A percentile compares a stretch with the other conserved stretches of the same genome.
These are phyloP conservation scores for Rhinoptilus africanus DNA, from an alignment of 2,113 vertebrate genomes.

Conservation along the genomic window DNA sequence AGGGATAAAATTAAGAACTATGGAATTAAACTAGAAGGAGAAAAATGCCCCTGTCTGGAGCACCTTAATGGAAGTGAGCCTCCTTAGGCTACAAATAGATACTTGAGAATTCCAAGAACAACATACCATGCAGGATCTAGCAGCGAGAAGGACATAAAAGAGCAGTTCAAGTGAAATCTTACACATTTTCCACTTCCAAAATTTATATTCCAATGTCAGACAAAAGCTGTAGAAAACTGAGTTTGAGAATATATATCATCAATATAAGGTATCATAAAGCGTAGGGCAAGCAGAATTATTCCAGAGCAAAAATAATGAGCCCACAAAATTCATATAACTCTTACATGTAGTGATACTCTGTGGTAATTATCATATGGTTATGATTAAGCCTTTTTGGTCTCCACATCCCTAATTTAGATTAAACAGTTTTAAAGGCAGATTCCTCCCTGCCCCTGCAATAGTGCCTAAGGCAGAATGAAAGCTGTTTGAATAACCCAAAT, in stretches of 20 bases:
- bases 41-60: background rate
- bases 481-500: background rate
- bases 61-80: background rate
- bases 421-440: background rate
- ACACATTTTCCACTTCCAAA: background rate
- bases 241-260: background rate
- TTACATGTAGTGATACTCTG: background rate
- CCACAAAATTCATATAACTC: background rate
- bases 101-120: background rate
- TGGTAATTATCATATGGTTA: background rate
- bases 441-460: background rate
- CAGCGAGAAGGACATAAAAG: background rate
- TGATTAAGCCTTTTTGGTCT: background rate
- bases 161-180: background rate
- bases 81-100: background rate
- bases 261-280: background rate
- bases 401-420: background rate
- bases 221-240: background rate
- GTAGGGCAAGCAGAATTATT: background rate
- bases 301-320: background rate
- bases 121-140: rapidly evolving
- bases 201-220: background rate
- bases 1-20: background rate
- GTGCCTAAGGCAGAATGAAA: background rate
- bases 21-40: background rate